Evolutionary conservation across 2,113 vertebrate genomes (phyloP), one percentile per base, ranked within the genome.

Genomic region (Plotosus lineatus): DNA sequence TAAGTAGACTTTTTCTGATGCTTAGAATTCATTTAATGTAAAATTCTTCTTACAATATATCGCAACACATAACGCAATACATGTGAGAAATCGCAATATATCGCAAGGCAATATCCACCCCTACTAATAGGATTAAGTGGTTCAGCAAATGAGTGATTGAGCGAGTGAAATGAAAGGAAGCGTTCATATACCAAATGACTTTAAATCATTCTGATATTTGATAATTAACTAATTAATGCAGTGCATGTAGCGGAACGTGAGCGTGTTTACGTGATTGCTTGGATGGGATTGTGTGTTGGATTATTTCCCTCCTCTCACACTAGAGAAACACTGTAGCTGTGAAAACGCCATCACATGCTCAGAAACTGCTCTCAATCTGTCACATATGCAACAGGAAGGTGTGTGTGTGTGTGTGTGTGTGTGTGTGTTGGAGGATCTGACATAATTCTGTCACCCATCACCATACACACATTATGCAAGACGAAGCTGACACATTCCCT

Each of bases 321-420:
- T 69, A 26, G 10, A 26, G 10, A 44, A 69, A 44, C n/a, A 7
- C 2, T 48, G 42, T 69, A 15, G 5, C n/a, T 9, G 33, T 38
- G 21, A 66, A 42, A 66, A 66, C 21, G 4, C 36, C 7, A 42
- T 42, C 89, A 89, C 78, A 86, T 88, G 87, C 90, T 82, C 28
- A 75, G 85, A 89, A 89, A 89, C 86, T 91, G 90, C 88, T 91
- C 91, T 91, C 89, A 91, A 92, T 92, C 90, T 91, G 92, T 91
- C 92, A 92, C 86, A 80, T 28, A 42, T 50, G 53, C 36, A 72
- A 46, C 21, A 40, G 48, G 26, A 44, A 3, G 10, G 21, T 11
- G 63, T 66, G 63, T 40, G 63, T 68, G 17, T 65, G 61, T 65
- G 33, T 63, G 33, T 65, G 61, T 65, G 44, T 77, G 28, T 23